A percentile compares a stretch with the other conserved stretches of the same genome.
Evolutionary conservation across 2,797 vertebrate genomes (phyloP).

Genomic region (Hippocampus kuda): DNA sequence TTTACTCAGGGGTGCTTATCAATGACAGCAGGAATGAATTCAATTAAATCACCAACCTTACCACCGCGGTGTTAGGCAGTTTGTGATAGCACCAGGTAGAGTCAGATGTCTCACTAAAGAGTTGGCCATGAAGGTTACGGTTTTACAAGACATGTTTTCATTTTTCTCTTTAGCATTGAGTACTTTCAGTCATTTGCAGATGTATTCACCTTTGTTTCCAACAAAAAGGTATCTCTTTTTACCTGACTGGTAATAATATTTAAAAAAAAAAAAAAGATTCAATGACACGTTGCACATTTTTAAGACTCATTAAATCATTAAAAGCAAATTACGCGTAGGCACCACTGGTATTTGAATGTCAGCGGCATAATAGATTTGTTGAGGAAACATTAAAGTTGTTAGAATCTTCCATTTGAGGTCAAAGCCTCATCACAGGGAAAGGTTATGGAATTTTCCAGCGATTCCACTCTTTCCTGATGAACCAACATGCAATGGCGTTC

Average conservation of each 20-base stretch:
- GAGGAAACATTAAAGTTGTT: conserved; percentile 35
- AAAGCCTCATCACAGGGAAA: conserved; percentile 31
- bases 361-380: conserved; percentile 41
- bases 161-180: background rate
- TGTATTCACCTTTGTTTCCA: conserved; percentile 1
- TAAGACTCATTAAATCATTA: conserved; percentile 44
- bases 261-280: background rate
- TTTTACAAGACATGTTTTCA: background rate
- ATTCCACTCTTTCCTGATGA: conserved; percentile 25
- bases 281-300: conserved; percentile 23
- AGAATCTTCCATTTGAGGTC: conserved; percentile 34
- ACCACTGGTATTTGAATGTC: conserved; percentile 44
- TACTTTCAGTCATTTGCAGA: background rate
- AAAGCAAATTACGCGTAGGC: conserved; percentile 43
- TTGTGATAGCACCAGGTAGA: too few species aligned
- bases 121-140: background rate
- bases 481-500: conserved; percentile 30
- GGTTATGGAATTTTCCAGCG: conserved; percentile 31
- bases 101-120: too few species aligned
- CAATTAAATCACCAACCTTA: too few species aligned
- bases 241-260: background rate
- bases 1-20: too few species aligned
- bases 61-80: too few species aligned
- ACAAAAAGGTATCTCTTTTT: background rate
- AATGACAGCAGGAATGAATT: too few species aligned